Evolutionary conservation across 1,140 invertebrate species (phyloP).

Genomic region (Condylostylus longicornis): DNA sequence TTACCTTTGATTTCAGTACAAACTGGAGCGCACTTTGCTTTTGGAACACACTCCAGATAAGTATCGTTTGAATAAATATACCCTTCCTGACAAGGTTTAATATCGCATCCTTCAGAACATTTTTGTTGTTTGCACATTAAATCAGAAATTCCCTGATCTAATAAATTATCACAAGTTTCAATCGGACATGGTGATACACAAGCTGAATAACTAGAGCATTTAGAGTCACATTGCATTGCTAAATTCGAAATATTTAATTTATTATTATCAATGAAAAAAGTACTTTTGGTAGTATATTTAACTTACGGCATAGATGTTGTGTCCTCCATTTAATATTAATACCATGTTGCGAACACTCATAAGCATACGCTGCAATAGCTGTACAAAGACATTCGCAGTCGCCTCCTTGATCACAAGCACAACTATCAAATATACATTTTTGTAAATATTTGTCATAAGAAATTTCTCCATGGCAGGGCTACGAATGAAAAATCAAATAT

Average conservation of each 20-base stretch:
- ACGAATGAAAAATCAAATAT: background rate
- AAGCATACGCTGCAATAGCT: slow-evolving; percentile 68
- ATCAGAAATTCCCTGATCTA: slow-evolving; percentile 40
- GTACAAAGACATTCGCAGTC: slow-evolving; percentile 85
- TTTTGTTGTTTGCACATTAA: slow-evolving; percentile 52
- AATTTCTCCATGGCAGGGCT: slow-evolving; percentile 61
- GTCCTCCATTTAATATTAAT: slow-evolving; percentile 64
- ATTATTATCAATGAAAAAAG: background rate
- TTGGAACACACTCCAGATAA: slow-evolving; percentile 55
- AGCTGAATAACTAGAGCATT: slow-evolving; percentile 59
- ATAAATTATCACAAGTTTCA: slow-evolving; percentile 69
- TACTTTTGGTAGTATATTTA: background rate
- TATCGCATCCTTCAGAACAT: slow-evolving; percentile 53
- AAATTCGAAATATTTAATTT: slow-evolving; percentile 3
- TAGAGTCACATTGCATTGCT: slow-evolving; percentile 77
- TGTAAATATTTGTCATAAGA: slow-evolving; percentile 48
- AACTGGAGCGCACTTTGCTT: slow-evolving; percentile 48
- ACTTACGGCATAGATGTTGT: slow-evolving; percentile 68
- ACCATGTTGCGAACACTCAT: slow-evolving; percentile 57
- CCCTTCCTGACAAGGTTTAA: slow-evolving; percentile 52
- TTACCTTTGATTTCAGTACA: slow-evolving; percentile 49
- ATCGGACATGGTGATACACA: slow-evolving; percentile 67
- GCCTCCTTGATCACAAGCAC: slow-evolving; percentile 73
- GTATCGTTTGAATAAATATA: slow-evolving; percentile 54
- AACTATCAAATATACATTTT: slow-evolving; percentile 65